Evolutionary conservation across 2,797 vertebrate species (phyloP), one percentile per base, ranked within the genome.

Genomic region (Centropyge bicolor): DNA sequence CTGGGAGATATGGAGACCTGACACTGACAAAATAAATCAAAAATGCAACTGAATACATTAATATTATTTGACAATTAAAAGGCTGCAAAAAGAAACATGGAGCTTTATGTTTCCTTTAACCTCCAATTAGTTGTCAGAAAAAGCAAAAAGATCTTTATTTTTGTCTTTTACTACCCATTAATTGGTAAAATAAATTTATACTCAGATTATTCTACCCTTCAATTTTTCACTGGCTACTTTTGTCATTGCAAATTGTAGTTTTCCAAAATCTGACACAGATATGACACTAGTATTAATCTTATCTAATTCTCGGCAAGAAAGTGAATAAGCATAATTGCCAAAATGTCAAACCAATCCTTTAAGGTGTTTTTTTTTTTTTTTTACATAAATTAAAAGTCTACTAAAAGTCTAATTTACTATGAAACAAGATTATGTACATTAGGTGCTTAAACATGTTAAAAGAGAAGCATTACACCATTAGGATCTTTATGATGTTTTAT

Each of bases 401-500:
- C n/a, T n/a, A n/a, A n/a, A n/a, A n/a, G 43, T 64, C n/a, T n/a
- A 1, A 41, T 61, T 46, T 46, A 36, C 24, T 0, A 20, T 38
- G 35, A 62, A 10, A 17, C 27, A 35, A 20, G 38, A 45, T 9
- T 24, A 10, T 64, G 35, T 13, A 22, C 20, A 8, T 56, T 19
- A 27, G 20, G 11, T n/a, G 14, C 5, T 70, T 66, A 27, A 27
- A 31, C 8, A 2, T 2, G 14, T 69, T 19, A 70, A 87, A 66
- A 63, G 41, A 88, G 57, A 76, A 79, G 22, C 74, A 70, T 52
- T 70, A 82, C 84, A 82, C 70, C 0, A 5, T 83, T 52, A 13
- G 83, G 86, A 88, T 91, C 89, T 92, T 94, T 94, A 91, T 85
- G 88, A 94, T 87, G 90, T 94, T 96, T 96, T 96, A 95, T 95